These are phyloP conservation scores for Drosophila ficusphila DNA, from an alignment of 1,140 invertebrate species.

Conservation along the genomic window DNA sequence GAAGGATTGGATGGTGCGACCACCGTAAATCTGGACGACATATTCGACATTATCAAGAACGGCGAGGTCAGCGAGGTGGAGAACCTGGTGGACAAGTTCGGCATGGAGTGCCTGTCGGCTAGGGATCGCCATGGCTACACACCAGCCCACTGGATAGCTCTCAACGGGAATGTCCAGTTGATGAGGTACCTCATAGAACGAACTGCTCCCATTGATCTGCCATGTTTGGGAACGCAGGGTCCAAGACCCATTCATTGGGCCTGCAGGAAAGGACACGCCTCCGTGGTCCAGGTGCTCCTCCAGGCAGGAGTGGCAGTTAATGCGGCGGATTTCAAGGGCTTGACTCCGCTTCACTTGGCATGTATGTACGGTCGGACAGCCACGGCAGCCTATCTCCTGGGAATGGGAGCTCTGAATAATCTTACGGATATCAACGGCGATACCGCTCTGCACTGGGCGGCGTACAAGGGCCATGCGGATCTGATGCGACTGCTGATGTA, in stretches of 20 bases:
- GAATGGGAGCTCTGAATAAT: constrained; percentile 93
- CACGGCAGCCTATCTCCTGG: constrained; percentile 94
- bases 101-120: constrained; percentile 88
- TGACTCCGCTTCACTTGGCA: constrained; percentile 95
- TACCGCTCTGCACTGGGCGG: constrained; percentile 96
- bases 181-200: constrained; percentile 93
- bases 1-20: constrained; percentile 84
- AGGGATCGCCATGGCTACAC: constrained; percentile 96
- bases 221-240: constrained; percentile 94
- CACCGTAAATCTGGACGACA: constrained; percentile 84
- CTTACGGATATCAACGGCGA: constrained; percentile 96
- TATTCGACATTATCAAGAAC: constrained; percentile 83
- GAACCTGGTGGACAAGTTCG: constrained; percentile 90
- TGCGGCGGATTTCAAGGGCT: constrained; percentile 94
- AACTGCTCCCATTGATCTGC: constrained; percentile 92
- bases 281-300: constrained; percentile 90
- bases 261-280: constrained; percentile 92
- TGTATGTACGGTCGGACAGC: constrained; percentile 96
- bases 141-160: constrained; percentile 95
- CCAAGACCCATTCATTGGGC: constrained; percentile 97
- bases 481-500: constrained; percentile 95
- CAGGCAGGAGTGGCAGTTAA: constrained; percentile 95
- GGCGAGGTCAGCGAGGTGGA: constrained; percentile 91
- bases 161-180: constrained; percentile 93
- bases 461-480: constrained; percentile 95